These are phyloP conservation scores for Odocoileus hemionus DNA, from an alignment of 2,113 vertebrate genomes.

Conservation along the genomic window DNA sequence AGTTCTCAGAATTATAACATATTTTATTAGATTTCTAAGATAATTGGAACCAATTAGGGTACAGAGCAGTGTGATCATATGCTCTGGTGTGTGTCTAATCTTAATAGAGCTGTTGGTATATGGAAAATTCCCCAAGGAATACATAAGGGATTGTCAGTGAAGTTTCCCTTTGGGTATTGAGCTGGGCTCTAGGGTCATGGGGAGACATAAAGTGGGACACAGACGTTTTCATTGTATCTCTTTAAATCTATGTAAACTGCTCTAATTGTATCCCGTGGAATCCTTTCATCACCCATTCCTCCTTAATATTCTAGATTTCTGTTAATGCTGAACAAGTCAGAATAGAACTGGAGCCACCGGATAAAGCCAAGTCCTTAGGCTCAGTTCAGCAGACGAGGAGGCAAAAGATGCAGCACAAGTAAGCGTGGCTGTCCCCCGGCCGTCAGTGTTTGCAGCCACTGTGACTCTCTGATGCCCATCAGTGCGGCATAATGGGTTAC, in stretches of 20 bases:
- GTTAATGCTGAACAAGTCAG: conserved; percentile 90
- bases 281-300: background rate
- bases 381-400: conserved; percentile 91
- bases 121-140: background rate
- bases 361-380: conserved; percentile 79
- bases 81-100: background rate
- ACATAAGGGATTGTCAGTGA: background rate
- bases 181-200: background rate
- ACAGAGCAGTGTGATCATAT: background rate
- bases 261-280: background rate
- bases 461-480: background rate
- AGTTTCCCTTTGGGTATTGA: background rate
- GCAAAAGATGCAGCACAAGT: conserved; percentile 88
- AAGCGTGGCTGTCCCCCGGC: background rate
- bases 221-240: background rate
- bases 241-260: background rate
- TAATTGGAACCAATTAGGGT: background rate
- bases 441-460: rapidly evolving
- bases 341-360: conserved; percentile 86
- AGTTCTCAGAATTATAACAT: background rate
- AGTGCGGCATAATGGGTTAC: background rate
- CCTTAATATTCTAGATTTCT: conserved; percentile 82
- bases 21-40: background rate
- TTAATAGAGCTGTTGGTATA: background rate
- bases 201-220: background rate